Evolutionary conservation across 2,888 invertebrate species (phyloP), one percentile per base, ranked within the genome.

Genomic region (Elegia similella): DNA sequence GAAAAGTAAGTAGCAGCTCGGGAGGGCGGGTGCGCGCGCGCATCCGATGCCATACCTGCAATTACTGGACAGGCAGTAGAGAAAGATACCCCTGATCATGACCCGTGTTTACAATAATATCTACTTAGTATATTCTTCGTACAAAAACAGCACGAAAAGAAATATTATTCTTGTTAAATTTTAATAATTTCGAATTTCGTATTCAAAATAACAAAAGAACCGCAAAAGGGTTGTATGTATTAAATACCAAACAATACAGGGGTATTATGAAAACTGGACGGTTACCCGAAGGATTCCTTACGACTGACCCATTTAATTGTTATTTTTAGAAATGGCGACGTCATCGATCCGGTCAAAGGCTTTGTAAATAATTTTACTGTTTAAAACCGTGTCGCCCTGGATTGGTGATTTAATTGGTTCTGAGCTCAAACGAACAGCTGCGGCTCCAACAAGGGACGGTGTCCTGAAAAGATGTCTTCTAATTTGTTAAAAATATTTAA

Each of bases 331-430:
- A 42, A 53, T 2, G 16, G 42, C 34, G 29, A 53, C 29, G 30
- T 42, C 42, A 52, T 43, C 1, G 16, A 44, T 43, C 15, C 34
- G 38, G 38, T n/a, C 30, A 30, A 30, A 29, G n/a, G 53, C 42
- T 29, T 8, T 15, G 29, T 52, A 53, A 42, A 53, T 53, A 42
- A 53, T 53, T 53, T 43, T 42, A 53, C 46, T 23, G 23, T 46
- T 17, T 17, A 46, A n/a, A 38, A 5, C 7, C 32, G 32, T 44
- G 7, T 44, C 42, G 15, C 38, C 12, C 42, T 42, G 42, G 53
- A 30, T 42, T 53, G 42, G 42, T 53, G n/a, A 15, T 53, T 53
- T 53, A 53, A 53, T 53, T 53, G 53, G 53, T 53, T 43, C 15
- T 30, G 29, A 43, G 43, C 43, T 34, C 42, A 53, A 53, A 53